Evolutionary conservation across 1,140 invertebrate genomes (phyloP).

Genomic region (Phymorhynchus buccinoides): DNA sequence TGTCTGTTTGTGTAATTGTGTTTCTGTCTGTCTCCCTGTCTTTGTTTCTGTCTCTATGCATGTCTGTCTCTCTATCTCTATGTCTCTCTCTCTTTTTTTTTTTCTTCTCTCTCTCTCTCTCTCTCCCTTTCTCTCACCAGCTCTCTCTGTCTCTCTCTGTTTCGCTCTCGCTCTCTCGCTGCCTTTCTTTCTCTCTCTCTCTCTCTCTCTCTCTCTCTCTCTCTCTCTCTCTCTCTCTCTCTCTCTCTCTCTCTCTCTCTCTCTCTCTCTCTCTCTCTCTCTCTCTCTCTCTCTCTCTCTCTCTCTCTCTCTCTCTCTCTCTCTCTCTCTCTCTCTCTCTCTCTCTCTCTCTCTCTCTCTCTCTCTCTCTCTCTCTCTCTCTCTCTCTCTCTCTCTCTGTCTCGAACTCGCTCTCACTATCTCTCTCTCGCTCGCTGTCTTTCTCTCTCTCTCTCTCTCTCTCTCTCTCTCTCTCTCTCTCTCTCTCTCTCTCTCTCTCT

Average conservation of each 20-base stretch:
- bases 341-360: background rate
- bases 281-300: background rate
- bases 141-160: background rate
- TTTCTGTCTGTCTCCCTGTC: too few relatives aligned
- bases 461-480: too few relatives aligned
- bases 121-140: background rate
- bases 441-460: too few relatives aligned
- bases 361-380: background rate
- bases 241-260: background rate
- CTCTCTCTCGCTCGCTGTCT: background rate
- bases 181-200: background rate
- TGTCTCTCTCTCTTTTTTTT: background rate
- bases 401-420: background rate
- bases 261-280: background rate
- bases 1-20: too few relatives aligned
- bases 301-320: background rate
- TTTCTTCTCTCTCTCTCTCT: background rate
- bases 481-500: too few relatives aligned
- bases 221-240: background rate
- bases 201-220: background rate
- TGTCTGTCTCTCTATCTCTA: background rate
- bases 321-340: background rate
- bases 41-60: background rate
- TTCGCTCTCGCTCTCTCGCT: background rate
- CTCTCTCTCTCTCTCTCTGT: background rate